Conservation (phyloP, 1,140 invertebrate species). For the Nylanderia fulva region DNA sequence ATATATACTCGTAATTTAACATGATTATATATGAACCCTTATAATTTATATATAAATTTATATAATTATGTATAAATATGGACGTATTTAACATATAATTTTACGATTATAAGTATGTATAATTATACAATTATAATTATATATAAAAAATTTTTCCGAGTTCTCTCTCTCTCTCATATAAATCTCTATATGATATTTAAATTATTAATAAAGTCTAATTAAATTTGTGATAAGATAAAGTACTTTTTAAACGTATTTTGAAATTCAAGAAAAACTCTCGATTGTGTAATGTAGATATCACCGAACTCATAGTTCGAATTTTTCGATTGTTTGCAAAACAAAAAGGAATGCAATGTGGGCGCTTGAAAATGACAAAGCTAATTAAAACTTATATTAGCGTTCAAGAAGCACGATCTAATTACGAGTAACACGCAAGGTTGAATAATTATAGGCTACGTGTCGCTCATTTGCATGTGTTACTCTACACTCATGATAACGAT, state of each 20-base stretch:
- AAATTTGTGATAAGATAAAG: constrained; percentile 14
- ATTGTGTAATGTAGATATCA: neutral
- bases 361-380: constrained; percentile 32
- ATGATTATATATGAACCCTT: no score
- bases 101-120: no score
- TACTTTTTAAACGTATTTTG: neutral
- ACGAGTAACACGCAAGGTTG: constrained; percentile 13
- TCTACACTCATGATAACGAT: constrained; percentile 6
- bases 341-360: constrained; percentile 6
- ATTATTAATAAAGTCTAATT: neutral
- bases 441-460: constrained; percentile 31
- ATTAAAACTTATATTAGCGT: constrained; percentile 40
- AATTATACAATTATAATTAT: no score
- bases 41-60: no score
- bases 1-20: no score
- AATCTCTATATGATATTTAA: neutral
- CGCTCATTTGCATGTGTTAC: constrained; percentile 34
- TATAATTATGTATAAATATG: no score
- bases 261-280: neutral
- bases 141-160: no score
- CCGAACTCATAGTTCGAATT: neutral
- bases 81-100: no score
- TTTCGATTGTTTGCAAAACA: neutral
- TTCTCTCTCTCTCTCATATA: no score
- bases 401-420: constrained; percentile 44